Percentiles rank a stretch among this genome's conserved stretches.
These are phyloP conservation scores for Syncerus caffer DNA, from an alignment of 2,797 vertebrate species.

Conservation along the genomic window DNA sequence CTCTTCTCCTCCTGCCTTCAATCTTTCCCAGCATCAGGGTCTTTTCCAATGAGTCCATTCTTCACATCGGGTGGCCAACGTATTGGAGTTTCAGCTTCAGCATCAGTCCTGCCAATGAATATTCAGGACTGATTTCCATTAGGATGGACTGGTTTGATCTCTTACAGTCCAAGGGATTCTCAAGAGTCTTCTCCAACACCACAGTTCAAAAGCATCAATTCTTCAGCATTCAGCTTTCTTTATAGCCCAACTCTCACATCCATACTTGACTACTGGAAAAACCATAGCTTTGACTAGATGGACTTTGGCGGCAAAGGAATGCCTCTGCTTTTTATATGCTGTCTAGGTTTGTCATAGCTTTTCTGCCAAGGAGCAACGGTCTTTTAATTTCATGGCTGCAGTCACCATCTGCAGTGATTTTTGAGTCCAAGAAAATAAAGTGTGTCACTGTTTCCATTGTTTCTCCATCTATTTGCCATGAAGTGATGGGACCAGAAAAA, in stretches of 20 bases:
- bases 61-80: neutral
- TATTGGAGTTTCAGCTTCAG: neutral
- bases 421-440: neutral
- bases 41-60: neutral
- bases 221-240: neutral
- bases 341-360: neutral
- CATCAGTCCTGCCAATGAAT: neutral
- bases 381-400: neutral
- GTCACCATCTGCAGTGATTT: neutral
- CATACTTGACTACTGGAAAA: neutral
- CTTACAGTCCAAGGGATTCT: neutral
- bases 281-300: neutral
- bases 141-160: neutral
- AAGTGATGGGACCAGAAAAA: neutral
- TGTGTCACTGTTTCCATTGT: neutral
- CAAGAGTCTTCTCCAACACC: neutral
- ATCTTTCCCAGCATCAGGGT: neutral
- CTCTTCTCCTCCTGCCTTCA: neutral
- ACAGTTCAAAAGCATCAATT: neutral
- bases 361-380: fast-evolving
- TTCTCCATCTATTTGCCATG: neutral
- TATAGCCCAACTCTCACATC: neutral
- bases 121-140: neutral
- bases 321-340: neutral
- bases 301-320: neutral